A percentile compares a stretch with the other conserved stretches of the same genome.
phyloP scores from a whole-genome alignment of 2,888 invertebrate genomes.

The Eupithecia abbreviata region DNA sequence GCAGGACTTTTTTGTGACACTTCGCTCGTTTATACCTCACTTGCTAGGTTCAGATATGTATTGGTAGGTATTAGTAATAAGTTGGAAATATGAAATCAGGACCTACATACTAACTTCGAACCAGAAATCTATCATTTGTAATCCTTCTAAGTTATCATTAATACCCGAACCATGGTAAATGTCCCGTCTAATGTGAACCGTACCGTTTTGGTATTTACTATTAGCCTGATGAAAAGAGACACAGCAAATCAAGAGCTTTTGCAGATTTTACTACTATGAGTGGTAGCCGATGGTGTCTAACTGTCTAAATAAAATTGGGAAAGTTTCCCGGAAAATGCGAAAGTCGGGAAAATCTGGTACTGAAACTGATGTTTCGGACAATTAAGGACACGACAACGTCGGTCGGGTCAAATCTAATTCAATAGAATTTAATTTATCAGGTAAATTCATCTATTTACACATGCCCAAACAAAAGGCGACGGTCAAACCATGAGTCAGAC shows the following conservation, averaged over 20 bases:
- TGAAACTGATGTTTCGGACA: neutral
- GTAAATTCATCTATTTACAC: slow-evolving; percentile 2
- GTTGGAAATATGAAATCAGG: no score
- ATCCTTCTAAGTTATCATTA: no score
- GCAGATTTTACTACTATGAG: neutral
- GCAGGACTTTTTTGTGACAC: no score
- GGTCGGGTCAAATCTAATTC: neutral
- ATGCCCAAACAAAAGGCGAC: slow-evolving; percentile 10
- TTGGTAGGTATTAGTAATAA: no score
- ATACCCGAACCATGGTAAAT: neutral
- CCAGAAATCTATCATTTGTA: no score
- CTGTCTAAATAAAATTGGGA: neutral
- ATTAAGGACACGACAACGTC: neutral
- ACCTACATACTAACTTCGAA: no score
- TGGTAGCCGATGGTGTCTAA: neutral
- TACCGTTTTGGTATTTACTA: neutral
- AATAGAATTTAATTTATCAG: neutral
- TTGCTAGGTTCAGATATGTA: no score
- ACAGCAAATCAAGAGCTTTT: neutral
- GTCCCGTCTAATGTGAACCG: neutral
- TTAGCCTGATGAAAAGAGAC: neutral
- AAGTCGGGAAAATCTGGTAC: neutral
- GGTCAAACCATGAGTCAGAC: slow-evolving; percentile 28
- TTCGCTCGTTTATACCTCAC: no score
- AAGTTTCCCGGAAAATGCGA: neutral